These are phyloP conservation scores for Perizoma affinitatum DNA, from an alignment of 2,888 invertebrate genomes.

Conservation along the genomic window DNA sequence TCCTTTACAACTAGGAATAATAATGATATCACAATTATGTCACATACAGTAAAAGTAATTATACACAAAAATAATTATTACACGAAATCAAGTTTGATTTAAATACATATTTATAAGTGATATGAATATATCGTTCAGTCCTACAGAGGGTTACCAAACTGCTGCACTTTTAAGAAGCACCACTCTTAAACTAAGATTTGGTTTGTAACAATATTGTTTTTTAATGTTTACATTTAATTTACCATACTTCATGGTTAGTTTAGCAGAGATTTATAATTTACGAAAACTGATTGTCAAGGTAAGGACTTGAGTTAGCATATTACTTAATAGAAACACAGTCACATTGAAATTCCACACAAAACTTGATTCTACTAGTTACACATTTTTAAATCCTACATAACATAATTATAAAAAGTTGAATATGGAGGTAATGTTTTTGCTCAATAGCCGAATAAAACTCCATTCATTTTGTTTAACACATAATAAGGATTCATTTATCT, in stretches of 20 bases:
- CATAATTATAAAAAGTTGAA: constrained; percentile 3
- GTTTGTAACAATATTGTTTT: background rate
- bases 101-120: constrained; percentile 25
- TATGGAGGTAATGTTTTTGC: constrained; percentile 27
- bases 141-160: constrained; percentile 9
- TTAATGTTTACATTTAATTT: background rate
- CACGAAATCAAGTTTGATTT: constrained; percentile 17
- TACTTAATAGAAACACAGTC: constrained; percentile 4
- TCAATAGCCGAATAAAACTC: constrained; percentile 26
- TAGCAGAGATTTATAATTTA: background rate
- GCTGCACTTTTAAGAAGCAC: constrained; percentile 1
- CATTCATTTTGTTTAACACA: constrained; percentile 14
- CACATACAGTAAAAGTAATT: constrained; percentile 22
- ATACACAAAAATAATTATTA: constrained; percentile 11
- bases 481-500: constrained; percentile 17
- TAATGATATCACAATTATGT: constrained; percentile 33
- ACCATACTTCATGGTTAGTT: background rate
- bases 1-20: constrained; percentile 12
- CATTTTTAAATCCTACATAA: constrained; percentile 8
- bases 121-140: constrained; percentile 35
- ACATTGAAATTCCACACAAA: constrained; percentile 5
- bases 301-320: background rate
- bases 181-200: background rate
- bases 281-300: constrained; percentile 9
- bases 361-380: constrained; percentile 15